phyloP scores from a whole-genome alignment of 2,888 invertebrate species.

The Drosophila seclusa region DNA sequence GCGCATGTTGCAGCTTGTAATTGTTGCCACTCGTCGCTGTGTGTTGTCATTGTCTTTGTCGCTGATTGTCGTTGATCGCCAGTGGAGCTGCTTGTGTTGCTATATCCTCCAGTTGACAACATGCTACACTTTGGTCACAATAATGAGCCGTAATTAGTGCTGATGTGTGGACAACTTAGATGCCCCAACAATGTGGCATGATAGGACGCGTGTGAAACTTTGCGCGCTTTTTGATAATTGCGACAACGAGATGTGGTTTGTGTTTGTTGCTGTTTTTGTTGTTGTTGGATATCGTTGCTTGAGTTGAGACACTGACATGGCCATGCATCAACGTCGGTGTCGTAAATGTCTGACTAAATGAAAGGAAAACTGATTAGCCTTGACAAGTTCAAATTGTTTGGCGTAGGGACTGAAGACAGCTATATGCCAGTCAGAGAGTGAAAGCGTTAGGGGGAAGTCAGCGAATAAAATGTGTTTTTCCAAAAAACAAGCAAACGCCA shows the following conservation, averaged over 20 bases:
- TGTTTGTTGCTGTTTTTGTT: constrained; percentile 8
- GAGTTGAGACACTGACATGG: constrained; percentile 47
- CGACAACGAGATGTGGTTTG: constrained; percentile 44
- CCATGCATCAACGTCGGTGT: constrained; percentile 74
- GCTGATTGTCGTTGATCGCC: constrained; percentile 32
- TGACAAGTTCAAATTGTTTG: constrained; percentile 76
- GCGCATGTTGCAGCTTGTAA: constrained; percentile 59
- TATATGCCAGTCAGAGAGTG: constrained; percentile 52
- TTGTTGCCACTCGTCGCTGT: constrained; percentile 62
- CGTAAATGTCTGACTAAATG: constrained; percentile 71
- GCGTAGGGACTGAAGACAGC: constrained; percentile 36
- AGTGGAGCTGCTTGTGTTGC: constrained; percentile 30
- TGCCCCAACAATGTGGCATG: constrained; percentile 52
- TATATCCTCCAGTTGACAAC: constrained; percentile 72
- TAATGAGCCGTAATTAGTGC: constrained; percentile 81
- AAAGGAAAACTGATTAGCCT: constrained; percentile 77
- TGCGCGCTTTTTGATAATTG: constrained; percentile 80
- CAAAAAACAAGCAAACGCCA: constrained; percentile 11
- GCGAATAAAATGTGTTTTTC: constrained; percentile 35
- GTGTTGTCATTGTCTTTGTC: constrained; percentile 35
- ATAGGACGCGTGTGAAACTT: constrained; percentile 73
- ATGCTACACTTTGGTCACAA: constrained; percentile 81
- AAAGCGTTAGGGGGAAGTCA: constrained; percentile 52
- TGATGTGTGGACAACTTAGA: constrained; percentile 65
- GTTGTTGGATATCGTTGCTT: constrained; percentile 10